phyloP scores from a whole-genome alignment of 2,888 invertebrate species.

The Metopia argyrocephala region DNA sequence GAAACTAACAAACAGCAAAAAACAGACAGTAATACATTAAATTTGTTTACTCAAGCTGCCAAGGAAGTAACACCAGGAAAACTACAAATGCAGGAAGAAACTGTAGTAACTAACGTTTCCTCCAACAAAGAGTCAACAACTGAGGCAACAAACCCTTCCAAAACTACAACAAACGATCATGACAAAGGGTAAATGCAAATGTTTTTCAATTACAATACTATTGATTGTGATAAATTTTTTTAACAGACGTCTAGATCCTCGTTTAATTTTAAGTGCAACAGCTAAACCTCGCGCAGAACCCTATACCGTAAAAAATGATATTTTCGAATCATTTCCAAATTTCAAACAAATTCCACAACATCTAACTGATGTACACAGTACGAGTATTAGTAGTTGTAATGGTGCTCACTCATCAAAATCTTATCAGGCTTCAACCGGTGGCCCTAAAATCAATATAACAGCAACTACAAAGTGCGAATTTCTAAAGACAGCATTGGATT shows the following conservation, averaged over 20 bases:
- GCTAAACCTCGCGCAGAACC: slow-evolving; percentile 62
- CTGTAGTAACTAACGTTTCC: background rate
- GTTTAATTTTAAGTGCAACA: slow-evolving; percentile 69
- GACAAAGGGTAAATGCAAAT: slow-evolving; percentile 68
- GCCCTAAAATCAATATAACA: slow-evolving; percentile 70
- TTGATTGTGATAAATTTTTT: background rate
- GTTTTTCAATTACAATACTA: background rate
- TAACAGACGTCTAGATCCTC: slow-evolving; percentile 72
- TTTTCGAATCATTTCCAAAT: slow-evolving; percentile 49
- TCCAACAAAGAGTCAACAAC: slow-evolving; percentile 9
- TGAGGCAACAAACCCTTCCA: slow-evolving; percentile 34
- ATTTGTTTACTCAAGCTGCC: slow-evolving; percentile 57
- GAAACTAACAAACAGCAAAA: slow-evolving; percentile 35
- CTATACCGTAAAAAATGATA: slow-evolving; percentile 44
- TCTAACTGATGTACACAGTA: background rate
- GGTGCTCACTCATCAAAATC: slow-evolving; percentile 46
- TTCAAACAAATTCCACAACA: slow-evolving; percentile 50
- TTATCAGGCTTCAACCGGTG: slow-evolving; percentile 68
- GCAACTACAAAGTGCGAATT: slow-evolving; percentile 72
- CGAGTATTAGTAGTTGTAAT: background rate
- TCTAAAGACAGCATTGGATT: slow-evolving; percentile 77
- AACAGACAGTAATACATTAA: slow-evolving; percentile 16
- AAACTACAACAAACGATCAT: slow-evolving; percentile 69
- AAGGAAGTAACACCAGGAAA: slow-evolving; percentile 4
- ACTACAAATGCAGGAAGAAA: slow-evolving; percentile 49